Conservation (phyloP, 1,140 invertebrate species). For the Drosophila ercepeae region DNA sequence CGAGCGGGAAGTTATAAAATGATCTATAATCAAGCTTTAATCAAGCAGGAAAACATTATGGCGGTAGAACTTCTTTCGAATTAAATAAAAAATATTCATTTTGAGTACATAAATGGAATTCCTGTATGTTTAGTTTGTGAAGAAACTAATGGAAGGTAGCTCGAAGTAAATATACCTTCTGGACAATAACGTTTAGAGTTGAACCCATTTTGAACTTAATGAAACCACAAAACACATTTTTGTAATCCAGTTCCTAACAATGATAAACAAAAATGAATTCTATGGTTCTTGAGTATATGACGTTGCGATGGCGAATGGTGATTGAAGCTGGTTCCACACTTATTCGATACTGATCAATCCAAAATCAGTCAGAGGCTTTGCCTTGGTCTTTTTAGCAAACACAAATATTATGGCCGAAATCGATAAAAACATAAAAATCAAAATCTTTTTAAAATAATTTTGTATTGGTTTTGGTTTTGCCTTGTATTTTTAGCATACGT, state of each 20-base stretch:
- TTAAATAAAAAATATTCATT: no score
- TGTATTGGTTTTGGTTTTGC: constrained; percentile 31
- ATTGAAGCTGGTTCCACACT: constrained; percentile 31
- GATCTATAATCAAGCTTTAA: background rate
- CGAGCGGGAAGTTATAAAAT: constrained; percentile 9
- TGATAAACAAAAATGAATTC: constrained; percentile 1
- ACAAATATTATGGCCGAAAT: constrained; percentile 65
- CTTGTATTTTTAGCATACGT: constrained; percentile 50
- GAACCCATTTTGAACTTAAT: no score
- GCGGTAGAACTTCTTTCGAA: no score
- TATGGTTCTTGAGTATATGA: background rate
- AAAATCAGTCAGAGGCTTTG: constrained; percentile 74
- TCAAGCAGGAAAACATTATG: no score
- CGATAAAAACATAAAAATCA: constrained; percentile 29
- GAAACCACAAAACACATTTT: no score
- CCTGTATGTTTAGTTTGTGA: no score
- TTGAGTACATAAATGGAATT: no score
- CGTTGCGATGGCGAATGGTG: constrained; percentile 15
- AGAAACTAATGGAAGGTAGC: no score
- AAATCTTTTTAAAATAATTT: constrained; percentile 34
- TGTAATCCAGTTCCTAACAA: background rate
- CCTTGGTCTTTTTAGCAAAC: constrained; percentile 14
- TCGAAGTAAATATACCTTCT: no score
- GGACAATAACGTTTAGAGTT: no score
- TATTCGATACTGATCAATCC: constrained; percentile 84